A percentile compares a stretch with the other conserved stretches of the same genome.
phyloP scores from a whole-genome alignment of 2,113 vertebrate species.

The Daubentonia madagascariensis region DNA sequence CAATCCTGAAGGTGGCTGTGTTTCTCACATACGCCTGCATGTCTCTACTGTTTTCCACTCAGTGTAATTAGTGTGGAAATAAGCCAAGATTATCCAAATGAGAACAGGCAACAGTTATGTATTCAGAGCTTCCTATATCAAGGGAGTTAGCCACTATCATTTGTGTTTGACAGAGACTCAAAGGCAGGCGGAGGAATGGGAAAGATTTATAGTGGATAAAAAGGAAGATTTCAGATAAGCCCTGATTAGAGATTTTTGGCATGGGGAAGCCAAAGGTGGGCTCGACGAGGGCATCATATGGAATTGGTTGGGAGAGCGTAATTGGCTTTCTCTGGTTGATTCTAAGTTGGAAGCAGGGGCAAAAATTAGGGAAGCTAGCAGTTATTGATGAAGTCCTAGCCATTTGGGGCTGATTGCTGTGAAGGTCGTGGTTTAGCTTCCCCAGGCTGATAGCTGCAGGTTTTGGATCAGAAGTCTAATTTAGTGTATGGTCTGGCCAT shows the following conservation, averaged over 20 bases:
- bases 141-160: neutral
- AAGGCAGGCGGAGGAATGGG: neutral
- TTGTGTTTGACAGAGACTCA: neutral
- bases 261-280: accelerated
- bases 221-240: neutral
- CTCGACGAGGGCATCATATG: neutral
- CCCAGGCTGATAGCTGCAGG: neutral
- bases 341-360: neutral
- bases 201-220: neutral
- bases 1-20: neutral
- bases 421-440: neutral
- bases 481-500: neutral
- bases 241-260: neutral
- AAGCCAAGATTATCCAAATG: neutral
- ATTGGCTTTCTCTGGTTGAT: neutral
- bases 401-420: neutral
- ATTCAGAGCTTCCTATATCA: neutral
- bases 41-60: neutral
- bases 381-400: neutral
- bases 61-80: neutral
- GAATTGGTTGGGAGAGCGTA: neutral
- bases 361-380: neutral
- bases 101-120: neutral
- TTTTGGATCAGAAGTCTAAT: neutral
- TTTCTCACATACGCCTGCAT: neutral